Conservation (phyloP, 2,888 invertebrate genomes). For the Scelioninae gen. 2 region DNA sequence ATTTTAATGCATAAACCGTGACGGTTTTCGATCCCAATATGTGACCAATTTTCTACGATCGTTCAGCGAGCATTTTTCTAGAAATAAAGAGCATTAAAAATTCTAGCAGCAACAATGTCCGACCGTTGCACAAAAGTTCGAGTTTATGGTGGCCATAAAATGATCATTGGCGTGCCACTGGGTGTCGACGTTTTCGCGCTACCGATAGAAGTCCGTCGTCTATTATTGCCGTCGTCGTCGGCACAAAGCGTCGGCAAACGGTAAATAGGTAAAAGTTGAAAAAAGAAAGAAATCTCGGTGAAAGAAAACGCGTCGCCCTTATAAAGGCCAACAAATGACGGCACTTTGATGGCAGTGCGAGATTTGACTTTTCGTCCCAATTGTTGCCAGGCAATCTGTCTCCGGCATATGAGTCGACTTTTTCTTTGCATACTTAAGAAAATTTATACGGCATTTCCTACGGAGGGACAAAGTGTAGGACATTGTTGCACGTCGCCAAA, state of each 20-base stretch:
- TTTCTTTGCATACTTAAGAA: conserved; percentile 51
- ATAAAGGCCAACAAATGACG: conserved; percentile 44
- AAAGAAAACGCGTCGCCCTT: conserved; percentile 34
- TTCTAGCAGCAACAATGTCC: conserved; percentile 27
- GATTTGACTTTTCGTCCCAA: conserved; percentile 41
- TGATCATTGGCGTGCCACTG: conserved; percentile 69
- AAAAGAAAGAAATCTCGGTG: conserved; percentile 21
- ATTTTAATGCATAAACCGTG: too few relatives aligned
- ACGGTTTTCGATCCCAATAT: too few relatives aligned
- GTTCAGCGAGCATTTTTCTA: too few relatives aligned
- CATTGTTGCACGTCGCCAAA: conserved; percentile 23
- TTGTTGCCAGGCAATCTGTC: conserved; percentile 32
- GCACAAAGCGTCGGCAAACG: conserved; percentile 59
- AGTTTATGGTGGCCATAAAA: conserved; percentile 70
- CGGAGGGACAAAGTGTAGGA: conserved; percentile 10
- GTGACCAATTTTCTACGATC: too few relatives aligned
- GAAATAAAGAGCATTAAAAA: conserved; percentile 46
- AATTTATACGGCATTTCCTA: conserved; percentile 44
- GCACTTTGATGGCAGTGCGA: conserved; percentile 47
- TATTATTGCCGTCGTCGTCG: conserved; percentile 46
- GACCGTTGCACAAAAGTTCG: conserved; percentile 62
- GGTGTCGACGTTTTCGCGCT: conserved; percentile 73
- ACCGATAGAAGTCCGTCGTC: conserved; percentile 63
- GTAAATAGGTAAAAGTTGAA: conserved; percentile 58
- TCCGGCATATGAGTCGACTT: conserved; percentile 10